Evolutionary conservation across 2,888 invertebrate species (phyloP), one percentile per base, ranked within the genome.

Genomic region (Galeopsomyia nigrocyanea): DNA sequence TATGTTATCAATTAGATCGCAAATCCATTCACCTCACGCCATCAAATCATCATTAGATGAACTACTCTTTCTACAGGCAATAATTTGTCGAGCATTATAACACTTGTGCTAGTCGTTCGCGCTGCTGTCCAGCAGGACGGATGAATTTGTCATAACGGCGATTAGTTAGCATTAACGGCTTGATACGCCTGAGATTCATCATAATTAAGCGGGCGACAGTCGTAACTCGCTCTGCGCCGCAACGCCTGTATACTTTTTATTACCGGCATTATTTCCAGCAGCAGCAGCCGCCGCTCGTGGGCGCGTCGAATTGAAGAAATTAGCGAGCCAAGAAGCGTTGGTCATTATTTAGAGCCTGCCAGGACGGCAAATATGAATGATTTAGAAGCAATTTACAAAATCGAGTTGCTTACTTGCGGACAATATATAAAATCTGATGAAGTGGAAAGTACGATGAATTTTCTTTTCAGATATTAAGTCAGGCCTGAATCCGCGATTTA

Each of bases 241-340:
- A 17, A n/a, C 51, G 62, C 55, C 7, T 26, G 55, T 46, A 14
- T 55, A 49, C 14, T 50, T 68, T 61, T 66, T 73, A 63, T 47
- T 57, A 21, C 60, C 13, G 60, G 58, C 50, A 21, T 26, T 47
- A 46, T 47, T 31, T 47, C 55, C 19, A 51, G 49, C 46, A 22
- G 39, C 13, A 14, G 16, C 46, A 22, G 39, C 13, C 14, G 16
- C 16, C 56, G 50, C 21, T 26, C 17, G 58, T 50, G 47, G 63
- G 60, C 64, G 64, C 50, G 64, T 71, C 74, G 26, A 71, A 74
- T 74, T 58, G 66, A 63, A 73, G 69, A 70, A 73, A 73, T 73
- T 67, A 69, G 58, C 70, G 47, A 46, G 62, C 47, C 2, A n/a
- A 16, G 16, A 22, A 39, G 21, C 39, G 7, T 39, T 7, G 39